Percentiles rank a stretch among this genome's conserved stretches.
These are phyloP conservation scores for Streblospio benedicti DNA, from an alignment of 1,140 invertebrate genomes.

Conservation along the genomic window DNA sequence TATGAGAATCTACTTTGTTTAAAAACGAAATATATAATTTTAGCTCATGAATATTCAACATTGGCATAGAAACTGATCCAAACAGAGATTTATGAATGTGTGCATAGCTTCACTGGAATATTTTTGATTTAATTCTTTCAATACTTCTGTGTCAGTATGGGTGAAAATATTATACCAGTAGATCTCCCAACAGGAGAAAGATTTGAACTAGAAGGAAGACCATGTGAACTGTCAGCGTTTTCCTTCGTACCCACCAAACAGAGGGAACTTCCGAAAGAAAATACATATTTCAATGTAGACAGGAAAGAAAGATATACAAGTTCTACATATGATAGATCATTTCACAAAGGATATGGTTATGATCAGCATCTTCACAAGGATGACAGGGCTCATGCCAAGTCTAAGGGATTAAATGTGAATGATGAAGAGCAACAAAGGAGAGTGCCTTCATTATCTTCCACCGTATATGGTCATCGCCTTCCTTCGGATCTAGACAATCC, in stretches of 20 bases:
- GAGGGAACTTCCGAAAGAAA: constrained; percentile 30
- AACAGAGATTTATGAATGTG: too few species aligned
- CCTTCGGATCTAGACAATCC: constrained; percentile 23
- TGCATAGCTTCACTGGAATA: too few species aligned
- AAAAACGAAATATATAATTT: too few species aligned
- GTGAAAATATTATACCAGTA: too few species aligned
- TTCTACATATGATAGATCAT: constrained; percentile 37
- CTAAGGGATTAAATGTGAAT: constrained; percentile 33
- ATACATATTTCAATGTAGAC: constrained; percentile 38
- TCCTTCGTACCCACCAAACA: constrained; percentile 39
- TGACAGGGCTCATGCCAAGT: constrained; percentile 46
- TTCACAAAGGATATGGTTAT: constrained; percentile 29
- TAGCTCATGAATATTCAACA: too few species aligned
- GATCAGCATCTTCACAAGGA: constrained; percentile 44
- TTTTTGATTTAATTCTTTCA: too few species aligned
- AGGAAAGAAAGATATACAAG: constrained; percentile 34
- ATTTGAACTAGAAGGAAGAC: constrained; percentile 35
- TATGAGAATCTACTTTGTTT: too few species aligned
- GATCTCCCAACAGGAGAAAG: too few species aligned
- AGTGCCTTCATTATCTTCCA: constrained; percentile 38
- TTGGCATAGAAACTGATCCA: too few species aligned
- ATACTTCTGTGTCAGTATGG: too few species aligned
- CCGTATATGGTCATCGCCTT: constrained; percentile 41
- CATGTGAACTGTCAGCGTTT: constrained; percentile 43
- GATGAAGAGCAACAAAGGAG: constrained; percentile 38